Evolutionary conservation across 2,113 vertebrate species (phyloP).

Genomic region (Acanthochromis polyacanthus): DNA sequence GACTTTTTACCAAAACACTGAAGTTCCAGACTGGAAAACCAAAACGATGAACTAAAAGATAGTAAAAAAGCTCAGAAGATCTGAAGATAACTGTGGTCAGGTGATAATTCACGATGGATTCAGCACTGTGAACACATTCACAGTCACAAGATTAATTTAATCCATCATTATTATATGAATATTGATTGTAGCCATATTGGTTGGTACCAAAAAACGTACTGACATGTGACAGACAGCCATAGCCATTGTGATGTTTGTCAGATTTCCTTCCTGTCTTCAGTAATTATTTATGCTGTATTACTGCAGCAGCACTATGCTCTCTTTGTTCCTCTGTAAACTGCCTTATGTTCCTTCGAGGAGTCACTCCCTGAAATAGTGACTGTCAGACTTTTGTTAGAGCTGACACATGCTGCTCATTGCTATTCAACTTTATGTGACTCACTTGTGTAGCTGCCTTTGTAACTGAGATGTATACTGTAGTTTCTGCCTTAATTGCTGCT

Average conservation of each 20-base stretch:
- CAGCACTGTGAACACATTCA: too few relatives aligned
- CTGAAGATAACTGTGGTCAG: too few relatives aligned
- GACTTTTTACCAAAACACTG: too few relatives aligned
- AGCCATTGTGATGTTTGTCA: background rate
- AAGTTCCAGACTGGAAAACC: too few relatives aligned
- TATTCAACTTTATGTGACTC: slow-evolving; percentile 64
- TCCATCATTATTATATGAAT: too few relatives aligned
- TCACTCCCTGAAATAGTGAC: slow-evolving; percentile 25
- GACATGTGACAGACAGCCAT: background rate
- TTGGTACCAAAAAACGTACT: background rate
- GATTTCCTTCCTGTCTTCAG: slow-evolving; percentile 9
- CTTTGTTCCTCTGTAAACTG: slow-evolving; percentile 59
- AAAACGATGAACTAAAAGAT: too few relatives aligned
- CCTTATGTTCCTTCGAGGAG: slow-evolving; percentile 33
- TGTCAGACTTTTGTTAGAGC: slow-evolving; percentile 68
- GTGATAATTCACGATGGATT: too few relatives aligned
- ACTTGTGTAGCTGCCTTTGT: slow-evolving; percentile 64
- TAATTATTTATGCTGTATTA: slow-evolving; percentile 28
- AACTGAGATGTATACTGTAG: slow-evolving; percentile 54
- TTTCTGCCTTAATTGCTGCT: slow-evolving; percentile 31
- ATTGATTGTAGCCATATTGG: too few relatives aligned
- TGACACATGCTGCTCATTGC: slow-evolving; percentile 61
- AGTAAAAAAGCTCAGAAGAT: too few relatives aligned
- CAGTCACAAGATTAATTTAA: too few relatives aligned
- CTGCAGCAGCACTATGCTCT: slow-evolving; percentile 30